These are phyloP conservation scores for Philonicus albiceps DNA, from an alignment of 2,888 invertebrate species.

Conservation along the genomic window DNA sequence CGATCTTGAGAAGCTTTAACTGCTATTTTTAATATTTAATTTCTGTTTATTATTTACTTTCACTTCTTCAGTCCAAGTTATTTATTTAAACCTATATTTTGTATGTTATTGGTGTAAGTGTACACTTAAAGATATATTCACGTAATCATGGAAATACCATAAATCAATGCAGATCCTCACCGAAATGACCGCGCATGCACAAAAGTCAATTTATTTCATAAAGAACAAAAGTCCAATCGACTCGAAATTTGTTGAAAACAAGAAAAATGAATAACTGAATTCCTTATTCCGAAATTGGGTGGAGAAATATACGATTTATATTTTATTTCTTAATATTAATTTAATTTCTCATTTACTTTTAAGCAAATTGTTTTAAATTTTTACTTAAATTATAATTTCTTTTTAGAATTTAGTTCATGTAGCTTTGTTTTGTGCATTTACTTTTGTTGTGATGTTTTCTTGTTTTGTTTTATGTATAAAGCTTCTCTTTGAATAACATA, in stretches of 20 bases:
- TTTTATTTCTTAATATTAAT: constrained; percentile 25
- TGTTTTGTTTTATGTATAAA: constrained; percentile 38
- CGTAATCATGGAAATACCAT: not conserved
- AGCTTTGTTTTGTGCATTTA: constrained; percentile 25
- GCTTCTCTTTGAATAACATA: constrained; percentile 29
- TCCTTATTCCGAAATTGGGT: constrained; percentile 58
- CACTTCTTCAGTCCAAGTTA: not conserved
- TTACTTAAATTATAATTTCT: not conserved
- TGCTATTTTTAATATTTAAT: constrained; percentile 21
- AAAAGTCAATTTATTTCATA: not conserved
- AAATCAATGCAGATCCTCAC: not conserved
- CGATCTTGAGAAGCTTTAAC: constrained; percentile 20
- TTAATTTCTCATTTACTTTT: constrained; percentile 36
- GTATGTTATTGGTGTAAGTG: not conserved
- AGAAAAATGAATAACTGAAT: constrained; percentile 5
- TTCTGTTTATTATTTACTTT: not conserved
- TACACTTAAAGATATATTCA: not conserved
- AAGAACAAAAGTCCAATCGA: not conserved
- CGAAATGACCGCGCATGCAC: not conserved
- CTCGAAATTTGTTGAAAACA: not conserved
- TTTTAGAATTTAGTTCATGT: constrained; percentile 12
- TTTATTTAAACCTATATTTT: not conserved
- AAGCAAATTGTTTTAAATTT: constrained; percentile 11
- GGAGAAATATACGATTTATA: constrained; percentile 58
- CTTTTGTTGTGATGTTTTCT: constrained; percentile 11